Conservation (phyloP, 37 sponge, comb jelly and placozoan species). For the Bolinopsis microptera region DNA sequence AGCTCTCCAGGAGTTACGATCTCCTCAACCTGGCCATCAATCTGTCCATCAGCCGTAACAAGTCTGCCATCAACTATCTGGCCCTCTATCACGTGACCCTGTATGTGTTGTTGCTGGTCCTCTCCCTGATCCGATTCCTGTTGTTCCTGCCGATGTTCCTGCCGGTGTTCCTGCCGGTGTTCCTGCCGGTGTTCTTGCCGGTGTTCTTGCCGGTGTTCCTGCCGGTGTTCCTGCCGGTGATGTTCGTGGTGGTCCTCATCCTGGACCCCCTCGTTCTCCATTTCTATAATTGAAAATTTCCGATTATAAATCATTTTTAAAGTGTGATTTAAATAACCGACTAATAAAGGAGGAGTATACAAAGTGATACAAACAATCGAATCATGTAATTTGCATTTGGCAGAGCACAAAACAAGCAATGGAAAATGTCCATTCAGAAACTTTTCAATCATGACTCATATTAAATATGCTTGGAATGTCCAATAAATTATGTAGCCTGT, state of each 20-base stretch:
- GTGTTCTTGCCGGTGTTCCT: not conserved
- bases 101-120: not conserved
- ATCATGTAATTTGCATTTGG: too few species aligned
- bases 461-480: too few species aligned
- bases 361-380: too few species aligned
- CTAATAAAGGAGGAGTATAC: too few species aligned
- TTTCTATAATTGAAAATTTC: not conserved
- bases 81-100: conserved; percentile 61
- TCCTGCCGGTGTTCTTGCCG: not conserved
- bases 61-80: conserved; percentile 59
- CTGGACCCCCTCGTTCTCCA: not conserved
- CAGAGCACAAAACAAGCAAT: too few species aligned
- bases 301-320: too few species aligned
- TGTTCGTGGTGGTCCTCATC: not conserved
- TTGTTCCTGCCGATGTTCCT: not conserved
- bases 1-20: conserved; percentile 35
- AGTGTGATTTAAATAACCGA: too few species aligned
- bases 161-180: not conserved
- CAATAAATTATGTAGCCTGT: too few species aligned
- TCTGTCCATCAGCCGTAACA: conserved; percentile 45
- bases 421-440: too few species aligned
- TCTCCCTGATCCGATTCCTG: not conserved
- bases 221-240: not conserved
- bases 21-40: conserved; percentile 61
- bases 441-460: too few species aligned